Evolutionary conservation across 2,113 vertebrate species (phyloP).

Genomic region (Tetrax tetrax): DNA sequence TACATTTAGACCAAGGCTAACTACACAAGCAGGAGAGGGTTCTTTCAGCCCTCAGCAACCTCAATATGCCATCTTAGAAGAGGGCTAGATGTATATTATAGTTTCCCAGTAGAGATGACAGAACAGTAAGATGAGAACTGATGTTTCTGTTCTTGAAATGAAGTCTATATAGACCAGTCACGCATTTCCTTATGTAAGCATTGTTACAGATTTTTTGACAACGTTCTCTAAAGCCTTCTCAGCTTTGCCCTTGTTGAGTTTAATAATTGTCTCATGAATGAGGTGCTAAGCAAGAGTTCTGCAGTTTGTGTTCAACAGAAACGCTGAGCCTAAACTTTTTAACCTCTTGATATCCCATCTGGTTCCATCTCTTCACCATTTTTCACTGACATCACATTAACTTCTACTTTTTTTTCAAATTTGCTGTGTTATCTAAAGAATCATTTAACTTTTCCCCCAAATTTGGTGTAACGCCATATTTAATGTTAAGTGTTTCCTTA

Average conservation of each 20-base stretch:
- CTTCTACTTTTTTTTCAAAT: not conserved
- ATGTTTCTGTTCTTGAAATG: not conserved
- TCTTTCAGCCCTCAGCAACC: not conserved
- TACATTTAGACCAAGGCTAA: not conserved
- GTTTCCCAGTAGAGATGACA: not conserved
- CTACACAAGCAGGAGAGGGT: not conserved
- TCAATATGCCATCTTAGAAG: not conserved
- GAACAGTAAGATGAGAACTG: not conserved
- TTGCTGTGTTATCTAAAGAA: not conserved
- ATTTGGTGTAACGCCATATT: not conserved
- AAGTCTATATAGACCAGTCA: not conserved
- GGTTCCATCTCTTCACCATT: not conserved
- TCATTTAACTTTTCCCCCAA: not conserved
- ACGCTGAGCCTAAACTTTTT: not conserved
- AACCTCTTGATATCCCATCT: not conserved
- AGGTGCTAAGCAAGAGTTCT: not conserved
- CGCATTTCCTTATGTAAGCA: not conserved
- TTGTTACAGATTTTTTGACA: not conserved
- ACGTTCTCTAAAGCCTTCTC: not conserved
- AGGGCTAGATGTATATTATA: not conserved
- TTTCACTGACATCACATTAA: not conserved
- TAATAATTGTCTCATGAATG: not conserved
- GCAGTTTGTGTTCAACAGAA: not conserved
- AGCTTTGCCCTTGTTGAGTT: not conserved
- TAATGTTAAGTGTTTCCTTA: not conserved